Base-by-base conservation (phyloP, 2,113 vertebrate genomes). In the Mus spicilegus region DNA sequence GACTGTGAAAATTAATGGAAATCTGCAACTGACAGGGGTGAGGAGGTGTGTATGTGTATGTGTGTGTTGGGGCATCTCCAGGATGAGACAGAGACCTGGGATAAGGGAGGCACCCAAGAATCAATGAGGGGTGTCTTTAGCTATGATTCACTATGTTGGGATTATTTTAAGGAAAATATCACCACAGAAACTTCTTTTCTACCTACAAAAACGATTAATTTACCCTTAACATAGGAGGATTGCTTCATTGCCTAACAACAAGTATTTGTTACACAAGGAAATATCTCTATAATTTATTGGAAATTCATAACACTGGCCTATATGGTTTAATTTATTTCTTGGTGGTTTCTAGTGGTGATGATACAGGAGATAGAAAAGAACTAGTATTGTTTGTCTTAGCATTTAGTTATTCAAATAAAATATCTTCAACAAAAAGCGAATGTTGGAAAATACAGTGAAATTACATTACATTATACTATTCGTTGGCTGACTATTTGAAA, bases 341-440 rank as follows among this genome's bases (percentile, higher is more conserved):
- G 85, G 7, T 76, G 61, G 54, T 94, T 97, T 96, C n/a, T 69
- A n/a, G 58, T 70, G 58, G 73, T 65, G 24, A 65, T 76, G 10
- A 72, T 61, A 90, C 19, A 76, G 5, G 22, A 26, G 7, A 58
- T 3, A 49, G 11, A 22, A 8, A 82, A 61, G 81, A 33, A 70
- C 3, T 90, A 19, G 3, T 26, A 87, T 28, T 12, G 16, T 5
- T 58, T 42, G 24, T 2, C 36, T 84, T 76, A 70, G 70, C 61
- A 91, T 91, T 91, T 91, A 58, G 69, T 76, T 88, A 80, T 81
- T 46, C 4, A 78, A 95, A 87, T 90, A 81, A 86, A 26, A 5
- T 87, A 93, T 30, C 67, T 49, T 92, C 14, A 87, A 28, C 49
- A 61, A 90, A 91, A n/a, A 26, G 19, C 89, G 9, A 88, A 80